Conservation (phyloP, 2,888 invertebrate species). For the Hylaea fasciaria region DNA sequence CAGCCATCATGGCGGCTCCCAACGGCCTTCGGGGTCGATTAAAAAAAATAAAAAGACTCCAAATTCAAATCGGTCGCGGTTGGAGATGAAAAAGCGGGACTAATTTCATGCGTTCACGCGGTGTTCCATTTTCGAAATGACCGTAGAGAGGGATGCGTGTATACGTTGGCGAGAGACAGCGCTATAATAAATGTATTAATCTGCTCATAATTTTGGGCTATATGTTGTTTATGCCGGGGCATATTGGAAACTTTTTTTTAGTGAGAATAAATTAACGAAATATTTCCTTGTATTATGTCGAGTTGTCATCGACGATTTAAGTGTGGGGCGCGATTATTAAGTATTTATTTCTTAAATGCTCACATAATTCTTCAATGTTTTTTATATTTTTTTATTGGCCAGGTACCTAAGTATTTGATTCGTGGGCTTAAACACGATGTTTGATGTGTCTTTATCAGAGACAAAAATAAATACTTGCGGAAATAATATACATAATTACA, state of each 20-base stretch:
- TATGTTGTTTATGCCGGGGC: conserved; percentile 68
- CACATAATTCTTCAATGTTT: not conserved
- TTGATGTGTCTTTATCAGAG: no score
- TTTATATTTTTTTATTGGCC: not conserved
- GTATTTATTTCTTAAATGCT: conserved; percentile 13
- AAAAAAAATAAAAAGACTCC: conserved; percentile 61
- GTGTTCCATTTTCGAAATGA: conserved; percentile 78
- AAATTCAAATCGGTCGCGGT: conserved; percentile 73
- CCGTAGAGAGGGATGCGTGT: conserved; percentile 50
- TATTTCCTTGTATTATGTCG: conserved; percentile 27
- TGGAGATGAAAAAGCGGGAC: conserved; percentile 79
- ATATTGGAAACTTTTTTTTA: conserved; percentile 27
- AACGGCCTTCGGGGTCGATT: conserved; percentile 55
- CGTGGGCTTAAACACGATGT: no score
- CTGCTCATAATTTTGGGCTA: conserved; percentile 76
- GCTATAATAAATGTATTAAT: conserved; percentile 80
- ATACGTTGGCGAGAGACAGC: conserved; percentile 48
- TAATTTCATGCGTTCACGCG: conserved; percentile 80
- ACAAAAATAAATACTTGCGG: no score
- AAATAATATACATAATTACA: no score
- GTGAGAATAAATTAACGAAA: conserved; percentile 22
- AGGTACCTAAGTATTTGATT: no score
- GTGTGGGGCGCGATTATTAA: conserved; percentile 16
- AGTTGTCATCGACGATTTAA: conserved; percentile 34
- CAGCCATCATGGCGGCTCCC: conserved; percentile 72